These are phyloP conservation scores for Psilanteris sp. DNA, from an alignment of 1,140 invertebrate species.

Conservation along the genomic window DNA sequence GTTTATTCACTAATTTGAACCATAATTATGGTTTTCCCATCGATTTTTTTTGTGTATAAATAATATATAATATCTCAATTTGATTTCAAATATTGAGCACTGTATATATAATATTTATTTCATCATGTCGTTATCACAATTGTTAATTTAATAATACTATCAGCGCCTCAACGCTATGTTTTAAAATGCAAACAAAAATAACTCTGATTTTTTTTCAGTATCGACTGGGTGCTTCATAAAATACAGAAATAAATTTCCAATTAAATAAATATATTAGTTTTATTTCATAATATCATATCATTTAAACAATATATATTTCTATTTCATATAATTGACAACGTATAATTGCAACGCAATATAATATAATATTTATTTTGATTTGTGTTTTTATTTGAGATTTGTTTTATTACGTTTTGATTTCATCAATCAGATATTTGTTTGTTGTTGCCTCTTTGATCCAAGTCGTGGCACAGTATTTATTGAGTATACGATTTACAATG, in stretches of 20 bases:
- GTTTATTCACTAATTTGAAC: too few relatives aligned
- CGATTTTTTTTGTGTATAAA: too few relatives aligned
- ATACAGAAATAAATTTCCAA: conserved; percentile 14
- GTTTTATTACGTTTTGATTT: conserved; percentile 21
- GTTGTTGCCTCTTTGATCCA: conserved; percentile 14
- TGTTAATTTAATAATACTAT: too few relatives aligned
- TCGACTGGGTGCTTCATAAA: too few relatives aligned
- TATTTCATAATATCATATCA: conserved; percentile 70
- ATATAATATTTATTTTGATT: conserved; percentile 54
- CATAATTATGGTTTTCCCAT: too few relatives aligned
- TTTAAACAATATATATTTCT: conserved; percentile 71
- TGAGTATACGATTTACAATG: conserved; percentile 18
- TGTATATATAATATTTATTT: too few relatives aligned
- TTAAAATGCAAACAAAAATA: too few relatives aligned
- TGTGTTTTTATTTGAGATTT: conserved; percentile 1
- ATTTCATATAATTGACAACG: conserved; percentile 69
- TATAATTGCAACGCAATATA: conserved; percentile 64
- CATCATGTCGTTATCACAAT: too few relatives aligned
- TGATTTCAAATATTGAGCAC: too few relatives aligned
- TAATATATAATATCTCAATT: too few relatives aligned
- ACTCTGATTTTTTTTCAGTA: too few relatives aligned
- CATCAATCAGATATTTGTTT: conserved; percentile 10
- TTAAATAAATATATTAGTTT: conserved; percentile 77
- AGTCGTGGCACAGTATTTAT: conserved; percentile 20
- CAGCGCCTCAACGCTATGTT: too few relatives aligned